Conservation (phyloP, 1,140 invertebrate genomes). For the Drosophila auraria region DNA sequence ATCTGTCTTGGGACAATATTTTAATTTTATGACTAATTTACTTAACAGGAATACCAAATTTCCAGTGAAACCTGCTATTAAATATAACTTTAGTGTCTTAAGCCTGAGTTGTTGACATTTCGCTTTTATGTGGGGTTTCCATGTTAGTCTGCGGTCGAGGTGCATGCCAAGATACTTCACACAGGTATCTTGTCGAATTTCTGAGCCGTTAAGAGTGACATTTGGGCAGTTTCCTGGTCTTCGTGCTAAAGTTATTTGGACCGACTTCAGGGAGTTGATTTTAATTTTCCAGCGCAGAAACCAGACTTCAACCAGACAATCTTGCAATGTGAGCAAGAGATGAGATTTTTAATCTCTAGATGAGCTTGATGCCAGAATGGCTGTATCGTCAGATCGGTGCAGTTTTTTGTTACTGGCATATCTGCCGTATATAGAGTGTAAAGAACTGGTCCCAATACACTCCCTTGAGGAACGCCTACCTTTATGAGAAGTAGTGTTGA, state of each 20-base stretch:
- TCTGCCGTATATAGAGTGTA: neutral
- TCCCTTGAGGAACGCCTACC: constrained; percentile 1
- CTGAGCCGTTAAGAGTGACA: constrained; percentile 22
- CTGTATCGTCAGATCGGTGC: neutral
- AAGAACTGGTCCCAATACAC: neutral
- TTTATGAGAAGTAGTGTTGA: constrained; percentile 1
- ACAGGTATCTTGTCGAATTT: constrained; percentile 28
- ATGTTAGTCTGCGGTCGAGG: constrained; percentile 16
- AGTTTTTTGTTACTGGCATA: neutral
- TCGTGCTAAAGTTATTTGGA: constrained; percentile 17
- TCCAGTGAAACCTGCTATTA: no score
- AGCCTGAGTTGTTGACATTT: constrained; percentile 35
- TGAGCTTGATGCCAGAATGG: constrained; percentile 10
- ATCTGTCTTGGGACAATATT: no score
- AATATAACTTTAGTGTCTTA: constrained; percentile 8
- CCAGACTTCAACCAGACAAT: constrained; percentile 29
- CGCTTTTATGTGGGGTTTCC: constrained; percentile 17
- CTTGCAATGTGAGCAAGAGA: constrained; percentile 10
- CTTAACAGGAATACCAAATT: no score
- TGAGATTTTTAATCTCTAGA: constrained; percentile 6
- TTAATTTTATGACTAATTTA: no score
- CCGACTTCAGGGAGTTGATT: constrained; percentile 22
- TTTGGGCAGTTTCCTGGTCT: constrained; percentile 30
- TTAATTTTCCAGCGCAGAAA: constrained; percentile 36
- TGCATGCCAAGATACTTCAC: constrained; percentile 28